phyloP scores from a whole-genome alignment of 2,888 invertebrate genomes.

The Zygothrica quintamaculata region DNA sequence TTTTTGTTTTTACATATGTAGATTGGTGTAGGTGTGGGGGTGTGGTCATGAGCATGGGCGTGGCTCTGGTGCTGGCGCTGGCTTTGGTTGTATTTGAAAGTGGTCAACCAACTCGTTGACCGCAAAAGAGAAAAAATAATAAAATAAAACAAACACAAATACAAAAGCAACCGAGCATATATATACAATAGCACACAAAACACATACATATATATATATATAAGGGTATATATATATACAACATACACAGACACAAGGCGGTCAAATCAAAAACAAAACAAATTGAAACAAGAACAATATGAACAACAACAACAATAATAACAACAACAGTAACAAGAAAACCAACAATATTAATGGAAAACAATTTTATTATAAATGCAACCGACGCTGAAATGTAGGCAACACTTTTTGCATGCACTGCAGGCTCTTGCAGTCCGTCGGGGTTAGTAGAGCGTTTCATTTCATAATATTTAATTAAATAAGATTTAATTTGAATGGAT shows the following conservation, averaged over 20 bases:
- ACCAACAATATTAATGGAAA: conserved; percentile 21
- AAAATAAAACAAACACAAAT: conserved; percentile 66
- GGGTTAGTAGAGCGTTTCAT: conserved; percentile 43
- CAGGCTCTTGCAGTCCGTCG: conserved; percentile 7
- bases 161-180: conserved; percentile 43
- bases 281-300: conserved; percentile 47
- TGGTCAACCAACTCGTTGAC: conserved; percentile 83
- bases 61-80: conserved; percentile 31
- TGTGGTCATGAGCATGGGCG: conserved; percentile 1
- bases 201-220: conserved; percentile 29
- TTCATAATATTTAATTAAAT: conserved; percentile 70
- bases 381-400: conserved; percentile 73
- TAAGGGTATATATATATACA: conserved; percentile 17
- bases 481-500: conserved; percentile 53
- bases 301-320: conserved; percentile 40
- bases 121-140: conserved; percentile 78
- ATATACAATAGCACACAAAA: conserved; percentile 24
- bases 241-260: conserved; percentile 34
- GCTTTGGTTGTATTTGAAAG: conserved; percentile 75
- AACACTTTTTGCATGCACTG: conserved; percentile 47
- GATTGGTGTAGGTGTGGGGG: neutral
- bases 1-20: neutral
- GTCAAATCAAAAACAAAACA: conserved; percentile 78
- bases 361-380: conserved; percentile 31
- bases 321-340: conserved; percentile 20